These are phyloP conservation scores for Sebastiscus albofasciatus DNA, from an alignment of 2,797 vertebrate genomes.

Conservation along the genomic window DNA sequence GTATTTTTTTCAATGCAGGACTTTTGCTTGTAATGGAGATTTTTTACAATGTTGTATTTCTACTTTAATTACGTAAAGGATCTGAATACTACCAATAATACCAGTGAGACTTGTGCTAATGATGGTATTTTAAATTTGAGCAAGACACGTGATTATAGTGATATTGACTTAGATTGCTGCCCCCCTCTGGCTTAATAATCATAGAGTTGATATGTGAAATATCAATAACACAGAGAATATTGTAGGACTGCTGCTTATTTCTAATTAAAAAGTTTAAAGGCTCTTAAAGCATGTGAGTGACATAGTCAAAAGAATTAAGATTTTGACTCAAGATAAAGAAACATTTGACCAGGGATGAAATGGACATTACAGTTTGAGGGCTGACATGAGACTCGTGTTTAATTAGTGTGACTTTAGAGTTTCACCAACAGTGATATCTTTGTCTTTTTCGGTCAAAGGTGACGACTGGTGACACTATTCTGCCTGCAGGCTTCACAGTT, in stretches of 20 bases:
- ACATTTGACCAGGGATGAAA: background rate
- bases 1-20: too few relatives aligned
- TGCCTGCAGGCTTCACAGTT: background rate
- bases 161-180: background rate
- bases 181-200: background rate
- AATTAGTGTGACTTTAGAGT: background rate
- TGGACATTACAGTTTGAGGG: background rate
- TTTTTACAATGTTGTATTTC: background rate
- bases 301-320: background rate
- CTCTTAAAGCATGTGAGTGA: background rate
- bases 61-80: background rate
- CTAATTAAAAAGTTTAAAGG: background rate
- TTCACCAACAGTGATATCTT: constrained; percentile 5
- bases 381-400: background rate
- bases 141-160: background rate
- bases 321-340: background rate
- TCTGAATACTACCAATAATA: background rate
- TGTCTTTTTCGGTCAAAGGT: background rate
- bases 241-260: background rate
- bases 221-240: background rate
- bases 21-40: background rate
- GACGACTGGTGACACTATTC: background rate
- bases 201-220: background rate
- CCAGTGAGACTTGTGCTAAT: background rate
- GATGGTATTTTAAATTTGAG: background rate